Evolutionary conservation across 2,113 vertebrate genomes (phyloP).

Genomic region (Poecilia latipinna): DNA sequence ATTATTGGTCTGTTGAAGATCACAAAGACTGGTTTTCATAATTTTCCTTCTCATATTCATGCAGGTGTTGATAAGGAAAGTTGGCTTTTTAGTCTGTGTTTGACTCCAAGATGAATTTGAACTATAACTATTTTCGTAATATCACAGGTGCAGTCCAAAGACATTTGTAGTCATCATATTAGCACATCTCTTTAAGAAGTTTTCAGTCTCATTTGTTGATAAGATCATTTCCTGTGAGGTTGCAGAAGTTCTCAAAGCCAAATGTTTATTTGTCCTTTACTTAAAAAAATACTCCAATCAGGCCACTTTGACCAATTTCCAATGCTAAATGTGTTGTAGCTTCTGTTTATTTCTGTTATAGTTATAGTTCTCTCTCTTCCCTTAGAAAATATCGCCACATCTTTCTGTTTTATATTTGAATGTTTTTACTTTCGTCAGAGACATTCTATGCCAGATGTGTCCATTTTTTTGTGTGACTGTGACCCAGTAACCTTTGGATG

Average conservation of each 20-base stretch:
- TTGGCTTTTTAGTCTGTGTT: not conserved
- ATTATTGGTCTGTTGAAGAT: not conserved
- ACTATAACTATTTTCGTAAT: not conserved
- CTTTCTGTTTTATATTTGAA: not conserved
- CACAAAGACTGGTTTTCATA: not conserved
- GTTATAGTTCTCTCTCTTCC: not conserved
- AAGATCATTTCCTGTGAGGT: not conserved
- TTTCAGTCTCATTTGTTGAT: not conserved
- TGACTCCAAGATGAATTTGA: not conserved
- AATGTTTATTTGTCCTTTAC: not conserved
- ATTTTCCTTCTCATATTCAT: not conserved
- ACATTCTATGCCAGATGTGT: not conserved
- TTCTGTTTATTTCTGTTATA: not conserved
- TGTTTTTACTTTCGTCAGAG: constrained; percentile 4
- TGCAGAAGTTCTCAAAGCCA: not conserved
- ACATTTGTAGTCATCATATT: not conserved
- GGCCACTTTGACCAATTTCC: not conserved
- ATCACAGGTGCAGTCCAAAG: not conserved
- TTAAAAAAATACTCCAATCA: not conserved
- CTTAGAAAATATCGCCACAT: constrained; percentile 9
- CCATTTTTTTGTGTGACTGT: constrained; percentile 22
- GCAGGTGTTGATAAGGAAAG: not conserved
- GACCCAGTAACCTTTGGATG: constrained; percentile 37
- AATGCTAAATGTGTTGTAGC: not conserved
- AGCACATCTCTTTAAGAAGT: not conserved